Conservation (phyloP, 2,797 vertebrate species). For the Spondyliosoma cantharus region DNA sequence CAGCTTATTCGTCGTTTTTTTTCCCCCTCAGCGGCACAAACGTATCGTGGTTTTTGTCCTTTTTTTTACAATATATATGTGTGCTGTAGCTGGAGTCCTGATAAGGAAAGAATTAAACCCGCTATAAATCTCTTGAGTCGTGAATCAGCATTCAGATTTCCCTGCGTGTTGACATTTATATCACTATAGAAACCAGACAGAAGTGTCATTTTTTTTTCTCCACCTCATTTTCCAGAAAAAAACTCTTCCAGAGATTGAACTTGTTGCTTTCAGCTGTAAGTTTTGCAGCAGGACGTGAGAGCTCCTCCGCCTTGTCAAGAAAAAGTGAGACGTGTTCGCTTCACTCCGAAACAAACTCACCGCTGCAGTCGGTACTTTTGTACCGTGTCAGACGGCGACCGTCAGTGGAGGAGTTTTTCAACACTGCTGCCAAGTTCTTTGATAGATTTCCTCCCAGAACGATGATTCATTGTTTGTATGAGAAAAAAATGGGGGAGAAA, state of each 20-base stretch:
- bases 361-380: conserved; percentile 8
- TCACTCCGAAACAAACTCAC: conserved; percentile 38
- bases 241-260: conserved; percentile 38
- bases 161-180: conserved; percentile 5
- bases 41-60: conserved; percentile 11
- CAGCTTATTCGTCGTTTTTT: conserved; percentile 10
- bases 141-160: conserved; percentile 22
- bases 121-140: neutral
- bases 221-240: conserved; percentile 12
- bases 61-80: conserved; percentile 3
- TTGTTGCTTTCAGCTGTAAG: conserved; percentile 30
- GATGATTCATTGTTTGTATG: conserved; percentile 18
- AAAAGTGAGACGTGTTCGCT: conserved; percentile 29
- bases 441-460: conserved; percentile 25
- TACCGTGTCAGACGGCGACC: conserved; percentile 21
- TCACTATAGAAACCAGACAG: conserved; percentile 17
- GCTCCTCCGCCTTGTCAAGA: conserved; percentile 38
- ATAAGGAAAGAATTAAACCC: conserved; percentile 41
- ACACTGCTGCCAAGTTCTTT: conserved; percentile 18
- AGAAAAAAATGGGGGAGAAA: conserved; percentile 9
- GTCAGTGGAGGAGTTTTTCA: conserved; percentile 48
- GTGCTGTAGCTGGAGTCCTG: conserved; percentile 16
- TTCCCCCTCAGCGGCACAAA: neutral
- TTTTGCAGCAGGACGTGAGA: conserved; percentile 38
- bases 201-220: neutral